These are phyloP conservation scores for Scaptomyza graminum DNA, from an alignment of 1,140 invertebrate genomes.

Conservation along the genomic window DNA sequence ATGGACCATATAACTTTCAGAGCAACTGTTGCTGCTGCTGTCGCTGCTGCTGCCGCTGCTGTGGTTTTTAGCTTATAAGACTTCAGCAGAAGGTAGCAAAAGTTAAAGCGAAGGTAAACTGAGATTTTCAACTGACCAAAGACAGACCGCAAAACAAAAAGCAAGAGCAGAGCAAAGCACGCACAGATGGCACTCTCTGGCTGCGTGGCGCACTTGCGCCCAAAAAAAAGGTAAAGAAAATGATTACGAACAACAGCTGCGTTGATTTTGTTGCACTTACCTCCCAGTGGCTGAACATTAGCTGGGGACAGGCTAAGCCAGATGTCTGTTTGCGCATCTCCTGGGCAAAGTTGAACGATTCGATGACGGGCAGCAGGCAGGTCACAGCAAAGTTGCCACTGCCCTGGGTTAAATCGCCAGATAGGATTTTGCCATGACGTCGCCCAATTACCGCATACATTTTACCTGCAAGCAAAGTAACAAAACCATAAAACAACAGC, in stretches of 20 bases:
- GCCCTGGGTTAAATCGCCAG: slow-evolving; percentile 95
- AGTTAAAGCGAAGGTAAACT: slow-evolving; percentile 70
- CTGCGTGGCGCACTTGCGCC: slow-evolving; percentile 53
- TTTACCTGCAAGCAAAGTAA: slow-evolving; percentile 88
- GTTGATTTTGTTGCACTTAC: slow-evolving; percentile 84
- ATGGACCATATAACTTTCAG: slow-evolving; percentile 80
- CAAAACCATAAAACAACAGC: slow-evolving; percentile 5
- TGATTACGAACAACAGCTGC: slow-evolving; percentile 1
- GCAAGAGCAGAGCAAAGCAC: slow-evolving; percentile 53
- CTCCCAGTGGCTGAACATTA: slow-evolving; percentile 99
- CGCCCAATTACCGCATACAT: slow-evolving; percentile 96
- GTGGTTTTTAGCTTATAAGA: slow-evolving; percentile 72
- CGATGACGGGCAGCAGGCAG: slow-evolving; percentile 96
- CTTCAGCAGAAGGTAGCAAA: slow-evolving; percentile 64
- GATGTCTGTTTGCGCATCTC: slow-evolving; percentile 97
- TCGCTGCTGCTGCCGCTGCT: slow-evolving; percentile 24
- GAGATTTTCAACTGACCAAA: slow-evolving; percentile 73
- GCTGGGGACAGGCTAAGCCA: slow-evolving; percentile 96
- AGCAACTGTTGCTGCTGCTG: slow-evolving; percentile 61
- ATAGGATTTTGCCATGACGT: slow-evolving; percentile 94
- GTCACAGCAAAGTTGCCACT: slow-evolving; percentile 94
- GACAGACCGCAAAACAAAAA: slow-evolving; percentile 40
- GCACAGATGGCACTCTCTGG: slow-evolving; percentile 70
- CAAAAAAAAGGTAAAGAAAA: slow-evolving; percentile 13
- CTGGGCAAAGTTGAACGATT: slow-evolving; percentile 97